phyloP scores from a whole-genome alignment of 2,113 vertebrate genomes.

The Zingel zingel region DNA sequence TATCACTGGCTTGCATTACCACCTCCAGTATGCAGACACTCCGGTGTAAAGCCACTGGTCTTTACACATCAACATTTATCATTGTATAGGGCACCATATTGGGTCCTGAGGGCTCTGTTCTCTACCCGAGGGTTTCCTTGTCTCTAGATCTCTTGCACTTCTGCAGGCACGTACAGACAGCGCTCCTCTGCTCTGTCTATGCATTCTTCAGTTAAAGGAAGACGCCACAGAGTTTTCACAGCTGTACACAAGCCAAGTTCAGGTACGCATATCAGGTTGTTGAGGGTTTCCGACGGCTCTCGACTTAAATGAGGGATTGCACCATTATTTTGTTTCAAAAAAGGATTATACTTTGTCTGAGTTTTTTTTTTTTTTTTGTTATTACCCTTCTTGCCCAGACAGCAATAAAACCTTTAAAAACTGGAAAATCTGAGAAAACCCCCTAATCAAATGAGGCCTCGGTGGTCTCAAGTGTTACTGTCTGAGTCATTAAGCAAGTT shows the following conservation, averaged over 20 bases:
- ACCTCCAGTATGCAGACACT: background rate
- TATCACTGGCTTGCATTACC: constrained; percentile 33
- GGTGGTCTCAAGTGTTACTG: background rate
- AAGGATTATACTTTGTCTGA: background rate
- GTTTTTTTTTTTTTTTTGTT: constrained; percentile 15
- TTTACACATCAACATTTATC: constrained; percentile 12
- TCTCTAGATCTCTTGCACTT: constrained; percentile 2
- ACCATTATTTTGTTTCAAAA: background rate
- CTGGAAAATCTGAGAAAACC: background rate
- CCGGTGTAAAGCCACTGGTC: constrained; percentile 3
- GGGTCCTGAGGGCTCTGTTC: background rate
- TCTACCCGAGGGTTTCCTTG: background rate
- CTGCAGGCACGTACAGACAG: constrained; percentile 49
- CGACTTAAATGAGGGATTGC: background rate
- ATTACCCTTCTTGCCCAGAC: background rate
- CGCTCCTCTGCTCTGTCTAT: background rate
- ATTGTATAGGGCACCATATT: background rate
- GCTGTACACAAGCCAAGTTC: background rate
- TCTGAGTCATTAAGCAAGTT: background rate
- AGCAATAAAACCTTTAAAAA: constrained; percentile 6
- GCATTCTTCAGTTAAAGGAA: constrained; percentile 44
- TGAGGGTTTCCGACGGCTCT: background rate
- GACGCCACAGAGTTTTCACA: background rate
- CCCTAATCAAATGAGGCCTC: background rate
- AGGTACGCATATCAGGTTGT: background rate